phyloP scores from a whole-genome alignment of 2,888 invertebrate genomes.

The Caradrina kadenii region DNA sequence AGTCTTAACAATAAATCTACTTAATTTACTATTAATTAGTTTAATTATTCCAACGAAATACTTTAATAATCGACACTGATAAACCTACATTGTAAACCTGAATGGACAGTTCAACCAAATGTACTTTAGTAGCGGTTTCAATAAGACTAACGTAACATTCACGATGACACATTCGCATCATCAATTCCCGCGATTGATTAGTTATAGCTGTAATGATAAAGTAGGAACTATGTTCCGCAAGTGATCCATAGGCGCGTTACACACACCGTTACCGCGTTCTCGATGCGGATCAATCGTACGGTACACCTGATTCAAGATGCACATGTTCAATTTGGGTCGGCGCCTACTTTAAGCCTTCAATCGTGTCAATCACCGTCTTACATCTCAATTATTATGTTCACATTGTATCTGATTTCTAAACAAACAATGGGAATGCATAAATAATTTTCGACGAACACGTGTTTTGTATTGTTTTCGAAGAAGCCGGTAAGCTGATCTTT shows the following conservation, averaged over 20 bases:
- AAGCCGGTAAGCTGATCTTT: not conserved
- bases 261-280: constrained; percentile 79
- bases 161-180: constrained; percentile 20
- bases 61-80: too few species aligned
- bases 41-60: too few species aligned
- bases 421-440: constrained; percentile 27
- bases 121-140: not conserved
- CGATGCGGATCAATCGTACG: constrained; percentile 82
- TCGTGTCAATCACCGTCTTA: constrained; percentile 51
- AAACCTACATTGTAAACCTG: not conserved
- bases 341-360: constrained; percentile 64
- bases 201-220: constrained; percentile 43
- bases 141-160: constrained; percentile 25
- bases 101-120: not conserved
- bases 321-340: constrained; percentile 71
- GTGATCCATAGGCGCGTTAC: constrained; percentile 65
- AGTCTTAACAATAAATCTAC: too few species aligned
- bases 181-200: constrained; percentile 38
- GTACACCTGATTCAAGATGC: constrained; percentile 79
- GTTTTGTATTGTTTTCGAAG: constrained; percentile 26
- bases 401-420: constrained; percentile 46
- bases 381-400: constrained; percentile 48
- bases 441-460: constrained; percentile 12
- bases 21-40: too few species aligned
- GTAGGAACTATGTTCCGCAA: constrained; percentile 69